Base-by-base conservation (phyloP, 2,888 invertebrate genomes). In the Trichogramma dendrolimi region DNA sequence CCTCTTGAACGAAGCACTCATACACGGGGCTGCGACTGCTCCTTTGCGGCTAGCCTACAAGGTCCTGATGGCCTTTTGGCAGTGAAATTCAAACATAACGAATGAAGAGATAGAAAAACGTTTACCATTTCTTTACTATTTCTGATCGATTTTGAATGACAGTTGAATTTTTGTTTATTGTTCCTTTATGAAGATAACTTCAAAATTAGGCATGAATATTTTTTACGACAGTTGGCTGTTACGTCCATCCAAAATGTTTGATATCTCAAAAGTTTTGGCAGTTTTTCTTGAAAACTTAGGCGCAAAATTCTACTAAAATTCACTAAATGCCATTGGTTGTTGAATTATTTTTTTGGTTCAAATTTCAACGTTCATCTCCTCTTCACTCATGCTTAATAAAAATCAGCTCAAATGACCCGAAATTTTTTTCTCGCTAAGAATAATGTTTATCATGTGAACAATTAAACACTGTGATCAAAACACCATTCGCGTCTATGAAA, bases 31-130 rank as follows among this genome's bases (percentile, higher is more conserved):
- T 62, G 65, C 53, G 66, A 61, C 67, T 64, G 56, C 65, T 67
- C 56, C 61, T 57, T 53, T 49, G 55, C 40, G 8, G 8, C 46
- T 64, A 59, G 41, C 66, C 67, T 68, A 68, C 70, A 70, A 66
- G 59, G 42, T 66, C 62, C 61, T 72, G 69, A 67, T 71, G 75
- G 73, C 72, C 68, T 76, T 78, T 77, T 74, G 79, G 79, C 79
- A 79, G 79, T 79, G 77, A 77, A 71, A 71, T 75, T 79, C 71
- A 73, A 73, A 75, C 72, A 72, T 71, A 71, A 72, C 73, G 74
- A 73, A 71, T 74, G 75, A 75, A 76, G 73, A 75, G 75, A 75
- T 73, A 48, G 50, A 11, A 55, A n/a, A 10, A n/a, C 10, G 5
- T 11, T 14, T 53, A 41, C 38, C 39, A 41, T 42, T 44, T 48